Evolutionary conservation across 2,797 vertebrate species (phyloP), one percentile per base, ranked within the genome.

Genomic region (Aldrovandia affinis): DNA sequence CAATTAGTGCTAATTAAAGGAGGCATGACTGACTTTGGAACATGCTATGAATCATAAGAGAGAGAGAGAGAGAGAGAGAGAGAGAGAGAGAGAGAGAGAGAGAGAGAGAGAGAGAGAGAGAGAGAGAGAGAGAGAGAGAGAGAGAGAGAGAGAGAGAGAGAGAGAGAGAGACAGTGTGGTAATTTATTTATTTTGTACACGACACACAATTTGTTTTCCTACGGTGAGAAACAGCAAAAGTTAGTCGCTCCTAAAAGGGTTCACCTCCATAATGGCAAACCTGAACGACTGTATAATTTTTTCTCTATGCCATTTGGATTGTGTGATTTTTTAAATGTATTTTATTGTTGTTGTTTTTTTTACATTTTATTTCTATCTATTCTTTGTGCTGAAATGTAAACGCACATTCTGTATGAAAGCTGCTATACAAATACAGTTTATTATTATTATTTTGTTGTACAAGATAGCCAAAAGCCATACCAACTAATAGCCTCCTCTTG

Each of bases 1-100:
- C 86, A 88, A 88, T 86, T 87, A 89, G 81, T 80, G 84, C 84
- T 86, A 88, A 90, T 90, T 89, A 90, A 85, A 89, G 84, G 73
- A 81, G 65, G 70, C 55, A 75, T n/a, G 14, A 57, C 81, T 54
- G 47, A 83, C 65, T 82, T 78, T 33, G 47, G 81, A 77, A 84
- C 83, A 83, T 75, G 86, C 82, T 30, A 55, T 9, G 82, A 84
- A 88, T 88, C 84, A 83, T 83, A 85, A 86, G 42, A 68, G 84
- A 85, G 73, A 44, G 36, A 80, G 78, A 73, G 18, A 50, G 75
- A 25, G 22, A 63, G 52, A 33, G 55, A 61, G 73, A 83, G 36
- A 59, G 55, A 57, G 33, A 55, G 33, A 18, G 18, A 9, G 18
- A 54, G 52, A 18, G 10, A 54, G 18, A 9, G 52, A 54, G 10